Evolutionary conservation across 2,797 vertebrate species (phyloP).

Genomic region (Halcyon badia): DNA sequence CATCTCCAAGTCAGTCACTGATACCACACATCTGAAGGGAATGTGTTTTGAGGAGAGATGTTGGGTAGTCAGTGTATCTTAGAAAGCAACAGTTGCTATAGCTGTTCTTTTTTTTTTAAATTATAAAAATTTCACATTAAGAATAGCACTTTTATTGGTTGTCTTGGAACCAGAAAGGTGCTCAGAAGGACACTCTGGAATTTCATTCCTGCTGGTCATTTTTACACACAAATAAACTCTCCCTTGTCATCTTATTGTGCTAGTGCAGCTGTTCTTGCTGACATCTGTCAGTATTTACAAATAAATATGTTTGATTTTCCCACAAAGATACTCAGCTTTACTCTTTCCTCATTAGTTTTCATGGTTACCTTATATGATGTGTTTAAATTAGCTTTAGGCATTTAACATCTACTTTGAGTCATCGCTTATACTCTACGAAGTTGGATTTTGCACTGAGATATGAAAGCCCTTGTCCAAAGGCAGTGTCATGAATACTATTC

Average conservation of each 20-base stretch:
- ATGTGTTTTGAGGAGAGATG: not conserved
- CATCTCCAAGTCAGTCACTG: not conserved
- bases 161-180: not conserved
- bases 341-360: not conserved
- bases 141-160: not conserved
- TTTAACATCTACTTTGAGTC: not conserved
- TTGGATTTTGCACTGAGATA: not conserved
- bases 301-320: not conserved
- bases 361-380: not conserved
- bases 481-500: accelerated
- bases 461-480: not conserved
- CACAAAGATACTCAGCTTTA: not conserved
- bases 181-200: not conserved
- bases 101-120: not conserved
- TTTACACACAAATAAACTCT: not conserved
- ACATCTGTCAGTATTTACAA: not conserved
- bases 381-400: not conserved
- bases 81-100: not conserved
- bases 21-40: not conserved
- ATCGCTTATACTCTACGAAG: not conserved
- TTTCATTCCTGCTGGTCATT: not conserved
- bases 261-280: not conserved
- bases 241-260: not conserved
- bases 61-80: not conserved
- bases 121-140: not conserved